phyloP scores from a whole-genome alignment of 2,113 vertebrate species.

The Rhinoderma darwinii region DNA sequence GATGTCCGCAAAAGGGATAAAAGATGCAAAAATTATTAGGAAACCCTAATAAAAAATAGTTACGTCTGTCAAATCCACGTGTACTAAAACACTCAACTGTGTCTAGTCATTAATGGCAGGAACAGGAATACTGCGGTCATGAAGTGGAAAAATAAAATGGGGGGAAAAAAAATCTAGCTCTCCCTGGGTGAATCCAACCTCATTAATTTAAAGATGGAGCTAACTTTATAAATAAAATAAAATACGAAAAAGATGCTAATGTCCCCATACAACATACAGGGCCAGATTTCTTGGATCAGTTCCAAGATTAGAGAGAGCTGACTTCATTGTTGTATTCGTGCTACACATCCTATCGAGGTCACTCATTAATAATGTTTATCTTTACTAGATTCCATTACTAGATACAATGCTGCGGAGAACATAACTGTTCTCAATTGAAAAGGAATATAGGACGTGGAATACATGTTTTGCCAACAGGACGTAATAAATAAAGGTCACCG shows the following conservation, averaged over 20 bases:
- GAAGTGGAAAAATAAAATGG: too few relatives aligned
- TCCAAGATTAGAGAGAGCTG: neutral
- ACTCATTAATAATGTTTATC: slow-evolving; percentile 53
- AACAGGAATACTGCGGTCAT: too few relatives aligned
- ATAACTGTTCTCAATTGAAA: slow-evolving; percentile 36
- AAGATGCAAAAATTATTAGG: too few relatives aligned
- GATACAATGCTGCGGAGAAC: slow-evolving; percentile 9
- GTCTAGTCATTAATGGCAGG: too few relatives aligned
- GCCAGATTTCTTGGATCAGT: neutral
- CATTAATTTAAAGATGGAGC: too few relatives aligned
- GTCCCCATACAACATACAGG: neutral
- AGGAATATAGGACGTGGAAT: slow-evolving; percentile 18
- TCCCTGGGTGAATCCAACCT: too few relatives aligned
- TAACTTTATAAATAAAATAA: too few relatives aligned
- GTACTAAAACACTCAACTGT: too few relatives aligned
- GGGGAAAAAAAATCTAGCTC: too few relatives aligned
- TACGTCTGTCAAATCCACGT: too few relatives aligned
- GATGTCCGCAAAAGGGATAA: too few relatives aligned
- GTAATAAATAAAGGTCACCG: slow-evolving; percentile 44
- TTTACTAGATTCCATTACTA: slow-evolving; percentile 30
- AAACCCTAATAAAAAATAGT: too few relatives aligned
- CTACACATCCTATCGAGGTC: slow-evolving; percentile 38
- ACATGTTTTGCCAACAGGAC: slow-evolving; percentile 13
- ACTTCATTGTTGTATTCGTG: neutral
- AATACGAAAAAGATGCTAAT: neutral